Base-by-base conservation (phyloP, 2,888 invertebrate species). In the Macaria liturata region DNA sequence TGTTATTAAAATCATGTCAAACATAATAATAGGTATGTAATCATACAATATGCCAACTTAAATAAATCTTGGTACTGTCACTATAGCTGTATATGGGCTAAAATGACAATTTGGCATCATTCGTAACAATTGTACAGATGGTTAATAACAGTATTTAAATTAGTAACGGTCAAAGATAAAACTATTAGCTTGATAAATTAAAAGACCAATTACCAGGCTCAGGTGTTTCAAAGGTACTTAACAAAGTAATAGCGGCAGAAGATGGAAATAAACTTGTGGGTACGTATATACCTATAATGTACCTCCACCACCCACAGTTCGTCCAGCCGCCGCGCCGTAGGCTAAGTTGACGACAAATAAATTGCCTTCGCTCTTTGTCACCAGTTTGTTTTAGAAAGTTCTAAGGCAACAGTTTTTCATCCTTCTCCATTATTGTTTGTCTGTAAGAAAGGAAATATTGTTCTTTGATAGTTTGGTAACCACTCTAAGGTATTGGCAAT, bases 331-430 rank as follows among this genome's bases (percentile, higher is more conserved):
- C n/a, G n/a, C 66, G 56, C 65, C 69, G 73, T 66, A 68, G 66
- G 64, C 64, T 74, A 79, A 76, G 72, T 76, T 81, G 82, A 84
- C 72, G 72, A 68, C 72, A 76, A 81, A 83, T 81, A 85, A 83
- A 83, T 84, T 79, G 81, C 78, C 37, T 78, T 74, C 68, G 70
- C 74, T 70, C 72, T 70, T 70, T 71, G 70, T 71, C 67, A 70
- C 66, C 66, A 77, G 74, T 81, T 78, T 79, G 76, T 71, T 64
- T 67, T 61, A 54, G 46, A 65, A 66, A 66, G 58, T 69, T 72
- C 67, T 61, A 64, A 65, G 61, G 45, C 59, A 59, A 62, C 66
- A 68, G 66, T 75, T 71, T 72, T n/a, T 76, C 75, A 70, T 71
- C 69, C 68, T 66, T 71, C 68, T 43, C 62, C 61, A 64, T 66